Percentiles rank a stretch among this genome's conserved stretches.
These are phyloP conservation scores for Calonectris borealis DNA, from an alignment of 2,113 vertebrate species.

Conservation along the genomic window DNA sequence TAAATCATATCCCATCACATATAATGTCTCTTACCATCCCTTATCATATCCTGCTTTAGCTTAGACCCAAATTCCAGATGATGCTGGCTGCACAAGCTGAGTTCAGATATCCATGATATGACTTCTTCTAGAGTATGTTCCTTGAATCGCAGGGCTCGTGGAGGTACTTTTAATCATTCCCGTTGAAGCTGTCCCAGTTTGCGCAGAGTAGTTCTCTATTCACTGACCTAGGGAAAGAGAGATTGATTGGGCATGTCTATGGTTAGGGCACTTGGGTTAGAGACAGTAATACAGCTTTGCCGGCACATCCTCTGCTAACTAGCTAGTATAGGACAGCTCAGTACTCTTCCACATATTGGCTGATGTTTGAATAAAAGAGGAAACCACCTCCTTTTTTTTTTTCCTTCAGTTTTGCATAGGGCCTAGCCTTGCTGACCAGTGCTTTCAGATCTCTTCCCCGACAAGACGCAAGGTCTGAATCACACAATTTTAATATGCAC, in stretches of 20 bases:
- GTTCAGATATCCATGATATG: rapidly evolving
- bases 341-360: neutral
- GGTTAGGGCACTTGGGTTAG: neutral
- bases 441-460: neutral
- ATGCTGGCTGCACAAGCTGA: neutral
- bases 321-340: neutral
- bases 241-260: too few relatives aligned
- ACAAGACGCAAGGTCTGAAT: neutral
- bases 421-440: neutral
- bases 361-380: neutral
- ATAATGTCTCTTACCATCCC: neutral
- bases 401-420: neutral
- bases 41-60: neutral
- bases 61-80: neutral
- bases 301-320: neutral
- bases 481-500: neutral
- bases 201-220: neutral
- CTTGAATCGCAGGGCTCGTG: neutral
- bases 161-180: neutral
- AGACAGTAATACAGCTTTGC: neutral
- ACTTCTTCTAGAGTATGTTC: neutral
- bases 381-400: neutral
- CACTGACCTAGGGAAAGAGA: neutral
- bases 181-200: neutral
- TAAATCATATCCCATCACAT: slow-evolving; percentile 25